Evolutionary conservation across 2,113 vertebrate genomes (phyloP).

Genomic region (Rhodinocichla rosea): DNA sequence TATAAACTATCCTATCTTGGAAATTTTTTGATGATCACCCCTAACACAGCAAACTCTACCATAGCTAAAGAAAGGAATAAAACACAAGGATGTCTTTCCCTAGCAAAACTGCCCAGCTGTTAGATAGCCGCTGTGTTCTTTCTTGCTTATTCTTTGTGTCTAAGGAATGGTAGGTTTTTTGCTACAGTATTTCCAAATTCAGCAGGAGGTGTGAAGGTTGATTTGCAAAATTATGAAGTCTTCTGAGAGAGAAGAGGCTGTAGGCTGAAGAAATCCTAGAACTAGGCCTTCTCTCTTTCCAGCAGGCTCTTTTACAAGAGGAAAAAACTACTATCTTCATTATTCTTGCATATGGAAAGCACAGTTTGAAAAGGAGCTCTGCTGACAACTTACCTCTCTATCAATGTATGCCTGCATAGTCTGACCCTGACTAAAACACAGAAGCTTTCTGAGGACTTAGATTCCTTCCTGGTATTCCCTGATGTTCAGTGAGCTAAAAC

Average conservation of each 20-base stretch:
- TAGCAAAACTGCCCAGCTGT: not conserved
- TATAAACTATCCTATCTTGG: not conserved
- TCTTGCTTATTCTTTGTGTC: not conserved
- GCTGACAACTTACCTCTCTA: not conserved
- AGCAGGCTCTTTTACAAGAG: not conserved
- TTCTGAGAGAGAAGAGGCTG: not conserved
- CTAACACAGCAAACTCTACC: not conserved
- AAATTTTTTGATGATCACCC: accelerated
- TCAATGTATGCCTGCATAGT: not conserved
- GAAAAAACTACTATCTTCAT: not conserved
- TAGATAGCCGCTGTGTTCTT: not conserved
- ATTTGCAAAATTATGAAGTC: not conserved
- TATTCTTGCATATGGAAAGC: not conserved
- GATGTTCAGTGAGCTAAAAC: not conserved
- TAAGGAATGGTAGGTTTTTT: not conserved
- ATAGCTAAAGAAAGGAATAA: not conserved
- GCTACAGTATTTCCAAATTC: not conserved
- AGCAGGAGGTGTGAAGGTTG: not conserved
- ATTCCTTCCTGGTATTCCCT: not conserved
- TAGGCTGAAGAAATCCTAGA: not conserved
- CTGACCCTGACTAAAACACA: not conserved
- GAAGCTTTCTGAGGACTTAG: not conserved
- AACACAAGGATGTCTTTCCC: not conserved
- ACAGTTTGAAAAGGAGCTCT: not conserved
- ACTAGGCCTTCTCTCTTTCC: not conserved